Conservation (phyloP, 92 coral and sea anemone species). For the Phenganax subtilis region DNA sequence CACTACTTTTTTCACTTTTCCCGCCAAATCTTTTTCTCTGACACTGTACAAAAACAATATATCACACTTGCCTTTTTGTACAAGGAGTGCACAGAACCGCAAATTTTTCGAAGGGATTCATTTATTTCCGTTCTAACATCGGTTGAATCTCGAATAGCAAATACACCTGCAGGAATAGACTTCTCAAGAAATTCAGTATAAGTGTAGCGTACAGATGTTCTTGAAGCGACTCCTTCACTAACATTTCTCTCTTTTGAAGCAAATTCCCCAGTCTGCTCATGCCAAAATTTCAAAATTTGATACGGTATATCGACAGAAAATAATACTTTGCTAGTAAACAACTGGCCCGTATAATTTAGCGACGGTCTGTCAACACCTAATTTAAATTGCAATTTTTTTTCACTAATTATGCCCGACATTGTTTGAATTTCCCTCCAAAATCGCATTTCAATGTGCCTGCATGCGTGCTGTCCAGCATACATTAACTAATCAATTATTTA, state of each 20-base stretch:
- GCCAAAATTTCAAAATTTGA: conserved; percentile 53
- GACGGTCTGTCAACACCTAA: conserved; percentile 52
- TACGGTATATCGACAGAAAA: conserved; percentile 56
- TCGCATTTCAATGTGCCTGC: not conserved
- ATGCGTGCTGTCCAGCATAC: not conserved
- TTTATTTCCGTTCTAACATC: conserved; percentile 47
- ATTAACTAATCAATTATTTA: not conserved
- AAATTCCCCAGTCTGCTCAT: conserved; percentile 34
- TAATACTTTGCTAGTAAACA: conserved; percentile 50
- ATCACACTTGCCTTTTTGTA: conserved; percentile 25
- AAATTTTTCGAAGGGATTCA: conserved; percentile 45
- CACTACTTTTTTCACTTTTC: not conserved
- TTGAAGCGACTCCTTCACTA: not conserved
- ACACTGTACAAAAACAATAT: not conserved
- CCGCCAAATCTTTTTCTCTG: not conserved
- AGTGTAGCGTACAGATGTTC: not conserved
- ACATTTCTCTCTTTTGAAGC: not conserved
- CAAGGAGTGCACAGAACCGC: conserved; percentile 45
- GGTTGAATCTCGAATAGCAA: conserved; percentile 42
- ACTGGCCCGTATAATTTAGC: conserved; percentile 55
- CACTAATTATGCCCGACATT: conserved; percentile 46
- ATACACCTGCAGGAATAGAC: conserved; percentile 53
- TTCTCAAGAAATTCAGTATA: conserved; percentile 50
- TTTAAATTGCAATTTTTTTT: conserved; percentile 46
- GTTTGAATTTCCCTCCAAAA: not conserved